phyloP scores from a whole-genome alignment of 2,888 invertebrate genomes.

The Drosophila mimetica region DNA sequence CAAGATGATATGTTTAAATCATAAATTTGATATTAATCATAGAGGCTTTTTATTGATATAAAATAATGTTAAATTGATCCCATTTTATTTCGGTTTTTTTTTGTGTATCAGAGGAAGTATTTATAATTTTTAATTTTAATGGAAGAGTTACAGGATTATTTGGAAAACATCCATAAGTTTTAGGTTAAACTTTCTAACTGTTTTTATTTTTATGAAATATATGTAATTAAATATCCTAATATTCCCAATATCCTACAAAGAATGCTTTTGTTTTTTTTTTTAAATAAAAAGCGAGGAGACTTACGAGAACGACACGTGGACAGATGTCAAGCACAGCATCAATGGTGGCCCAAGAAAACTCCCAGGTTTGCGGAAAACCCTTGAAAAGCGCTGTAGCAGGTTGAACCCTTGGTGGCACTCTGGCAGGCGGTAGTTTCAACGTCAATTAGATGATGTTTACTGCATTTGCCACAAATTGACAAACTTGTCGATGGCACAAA shows the following conservation, averaged over 20 bases:
- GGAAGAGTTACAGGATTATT: too few species aligned
- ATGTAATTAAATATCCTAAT: too few species aligned
- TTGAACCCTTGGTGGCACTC: conserved; percentile 30
- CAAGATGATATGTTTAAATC: too few species aligned
- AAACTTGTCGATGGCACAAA: conserved; percentile 61
- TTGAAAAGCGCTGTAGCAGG: neutral
- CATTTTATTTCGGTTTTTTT: too few species aligned
- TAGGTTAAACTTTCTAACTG: too few species aligned
- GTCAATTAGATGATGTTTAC: conserved; percentile 79
- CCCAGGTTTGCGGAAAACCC: conserved; percentile 1
- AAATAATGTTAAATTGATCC: too few species aligned
- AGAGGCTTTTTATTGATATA: too few species aligned
- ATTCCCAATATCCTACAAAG: neutral
- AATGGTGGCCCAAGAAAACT: conserved; percentile 4
- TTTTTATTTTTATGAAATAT: too few species aligned
- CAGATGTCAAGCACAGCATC: conserved; percentile 69
- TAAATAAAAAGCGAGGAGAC: neutral
- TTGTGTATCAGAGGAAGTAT: too few species aligned
- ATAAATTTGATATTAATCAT: too few species aligned
- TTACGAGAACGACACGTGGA: conserved; percentile 54
- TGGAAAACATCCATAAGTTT: too few species aligned
- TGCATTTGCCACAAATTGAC: conserved; percentile 79
- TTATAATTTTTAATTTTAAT: too few species aligned
- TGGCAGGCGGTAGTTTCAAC: conserved; percentile 66
- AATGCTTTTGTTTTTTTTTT: neutral